A percentile compares a stretch with the other conserved stretches of the same genome.
These are phyloP conservation scores for Hydropsyche betteni DNA, from an alignment of 2,888 invertebrate genomes.

Conservation along the genomic window DNA sequence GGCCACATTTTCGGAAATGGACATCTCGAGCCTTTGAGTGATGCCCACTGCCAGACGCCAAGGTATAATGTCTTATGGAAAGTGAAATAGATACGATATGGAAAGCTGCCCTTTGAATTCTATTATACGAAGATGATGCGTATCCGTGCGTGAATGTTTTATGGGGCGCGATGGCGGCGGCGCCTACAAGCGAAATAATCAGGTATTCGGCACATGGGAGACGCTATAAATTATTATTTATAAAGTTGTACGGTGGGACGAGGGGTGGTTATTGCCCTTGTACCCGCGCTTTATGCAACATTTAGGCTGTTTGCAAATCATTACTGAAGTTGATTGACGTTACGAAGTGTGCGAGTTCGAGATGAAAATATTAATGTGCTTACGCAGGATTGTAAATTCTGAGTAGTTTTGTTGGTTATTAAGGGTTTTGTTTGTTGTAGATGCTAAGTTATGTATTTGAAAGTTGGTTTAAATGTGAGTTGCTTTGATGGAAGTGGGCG, in stretches of 20 bases:
- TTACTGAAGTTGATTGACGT: too few relatives aligned
- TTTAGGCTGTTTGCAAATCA: too few relatives aligned
- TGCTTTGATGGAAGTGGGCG: too few relatives aligned
- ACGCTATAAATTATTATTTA: conserved; percentile 36
- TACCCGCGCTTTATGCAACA: too few relatives aligned
- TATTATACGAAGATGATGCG: conserved; percentile 46
- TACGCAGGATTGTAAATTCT: too few relatives aligned
- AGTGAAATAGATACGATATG: conserved; percentile 43
- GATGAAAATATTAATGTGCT: too few relatives aligned
- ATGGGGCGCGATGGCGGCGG: conserved; percentile 20
- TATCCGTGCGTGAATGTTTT: conserved; percentile 44
- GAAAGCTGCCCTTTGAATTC: conserved; percentile 46
- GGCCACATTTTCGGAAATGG: conserved; percentile 19
- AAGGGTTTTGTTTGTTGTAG: too few relatives aligned
- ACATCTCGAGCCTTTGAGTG: conserved; percentile 12
- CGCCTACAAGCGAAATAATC: conserved; percentile 4
- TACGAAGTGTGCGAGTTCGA: too few relatives aligned
- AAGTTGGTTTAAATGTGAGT: too few relatives aligned
- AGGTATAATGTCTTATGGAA: conserved; percentile 38
- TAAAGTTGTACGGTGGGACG: neutral
- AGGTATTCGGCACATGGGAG: conserved; percentile 34
- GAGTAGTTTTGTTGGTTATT: too few relatives aligned
- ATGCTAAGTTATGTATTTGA: too few relatives aligned
- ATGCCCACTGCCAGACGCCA: conserved; percentile 9
- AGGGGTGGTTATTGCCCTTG: neutral